Evolutionary conservation across 2,888 invertebrate species (phyloP).

Genomic region (Elegia similella): DNA sequence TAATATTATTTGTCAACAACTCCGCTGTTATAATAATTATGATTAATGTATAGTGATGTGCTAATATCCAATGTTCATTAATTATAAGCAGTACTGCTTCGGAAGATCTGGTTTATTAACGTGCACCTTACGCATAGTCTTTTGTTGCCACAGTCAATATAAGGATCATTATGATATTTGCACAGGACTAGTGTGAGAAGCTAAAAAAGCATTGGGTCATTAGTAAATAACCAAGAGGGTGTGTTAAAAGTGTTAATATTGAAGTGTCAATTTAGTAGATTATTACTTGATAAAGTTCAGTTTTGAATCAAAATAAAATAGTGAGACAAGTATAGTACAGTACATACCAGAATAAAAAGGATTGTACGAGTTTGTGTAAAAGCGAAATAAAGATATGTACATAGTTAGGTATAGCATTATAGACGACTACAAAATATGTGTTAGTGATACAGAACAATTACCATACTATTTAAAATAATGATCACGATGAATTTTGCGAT

Average conservation of each 20-base stretch:
- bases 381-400: neutral
- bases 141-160: neutral
- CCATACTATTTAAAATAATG: neutral
- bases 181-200: constrained; percentile 51
- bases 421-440: too few species aligned
- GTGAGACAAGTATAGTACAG: neutral
- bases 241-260: constrained; percentile 17
- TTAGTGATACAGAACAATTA: neutral
- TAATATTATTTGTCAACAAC: constrained; percentile 26
- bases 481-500: neutral
- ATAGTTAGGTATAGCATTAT: too few species aligned
- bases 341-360: neutral
- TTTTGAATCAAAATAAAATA: neutral
- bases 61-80: constrained; percentile 29
- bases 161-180: constrained; percentile 31
- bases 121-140: neutral
- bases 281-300: neutral
- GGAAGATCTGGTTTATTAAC: neutral
- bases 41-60: constrained; percentile 37
- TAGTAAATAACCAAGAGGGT: constrained; percentile 22
- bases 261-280: constrained; percentile 12
- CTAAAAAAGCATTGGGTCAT: constrained; percentile 55
- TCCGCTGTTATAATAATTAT: constrained; percentile 35
- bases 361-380: neutral
- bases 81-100: constrained; percentile 16